Conservation (phyloP, 2,113 vertebrate genomes). For the Pleuronectes platessa region DNA sequence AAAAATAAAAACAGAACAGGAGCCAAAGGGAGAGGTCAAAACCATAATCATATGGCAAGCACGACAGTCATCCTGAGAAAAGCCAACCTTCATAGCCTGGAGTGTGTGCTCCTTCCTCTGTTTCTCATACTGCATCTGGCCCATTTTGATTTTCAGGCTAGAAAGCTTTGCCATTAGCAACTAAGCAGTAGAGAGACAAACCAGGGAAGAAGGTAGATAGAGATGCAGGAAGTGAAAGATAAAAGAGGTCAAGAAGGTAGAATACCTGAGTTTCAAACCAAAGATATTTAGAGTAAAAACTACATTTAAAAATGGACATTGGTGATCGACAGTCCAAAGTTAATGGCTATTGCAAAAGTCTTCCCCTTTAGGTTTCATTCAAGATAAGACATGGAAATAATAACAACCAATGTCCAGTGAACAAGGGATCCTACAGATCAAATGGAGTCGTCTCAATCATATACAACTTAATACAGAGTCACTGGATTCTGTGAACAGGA, state of each 20-base stretch:
- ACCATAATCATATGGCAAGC: constrained; percentile 71
- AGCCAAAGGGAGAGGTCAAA: constrained; percentile 66
- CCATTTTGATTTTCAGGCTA: constrained; percentile 99
- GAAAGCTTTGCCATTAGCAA: constrained; percentile 99
- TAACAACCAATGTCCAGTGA: not conserved
- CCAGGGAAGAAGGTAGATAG: constrained; percentile 68
- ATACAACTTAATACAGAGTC: not conserved
- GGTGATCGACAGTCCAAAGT: not conserved
- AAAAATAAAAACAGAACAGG: constrained; percentile 27
- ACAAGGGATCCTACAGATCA: not conserved
- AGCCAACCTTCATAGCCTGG: constrained; percentile 91
- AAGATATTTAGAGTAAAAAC: constrained; percentile 14
- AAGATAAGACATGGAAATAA: not conserved
- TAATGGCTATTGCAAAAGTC: not conserved
- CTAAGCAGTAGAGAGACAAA: constrained; percentile 84
- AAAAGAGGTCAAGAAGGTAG: constrained; percentile 35
- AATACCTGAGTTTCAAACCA: constrained; percentile 21
- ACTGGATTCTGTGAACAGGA: not conserved
- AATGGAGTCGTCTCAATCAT: no score
- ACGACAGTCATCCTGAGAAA: constrained; percentile 73
- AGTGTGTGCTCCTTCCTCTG: constrained; percentile 94
- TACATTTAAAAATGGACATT: not conserved
- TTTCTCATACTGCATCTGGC: constrained; percentile 99
- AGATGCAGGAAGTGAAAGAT: constrained; percentile 61
- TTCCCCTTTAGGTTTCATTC: not conserved